phyloP scores from a whole-genome alignment of 30 jellyfish, hydroid and myxozoan species.

The Euphysa ruthae region DNA sequence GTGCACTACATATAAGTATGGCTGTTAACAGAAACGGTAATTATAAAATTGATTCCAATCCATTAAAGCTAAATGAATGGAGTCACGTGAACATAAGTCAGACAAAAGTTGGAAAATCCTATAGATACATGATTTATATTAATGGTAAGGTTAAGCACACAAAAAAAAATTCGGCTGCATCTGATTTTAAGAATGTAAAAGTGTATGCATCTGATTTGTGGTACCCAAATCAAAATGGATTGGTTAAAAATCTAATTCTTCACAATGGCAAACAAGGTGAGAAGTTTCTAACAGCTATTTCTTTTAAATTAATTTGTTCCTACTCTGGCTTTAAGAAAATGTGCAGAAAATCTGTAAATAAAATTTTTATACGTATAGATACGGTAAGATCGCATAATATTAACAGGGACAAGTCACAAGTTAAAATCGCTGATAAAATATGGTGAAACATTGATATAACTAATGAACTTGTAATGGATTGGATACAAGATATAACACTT shows the following conservation, averaged over 20 bases:
- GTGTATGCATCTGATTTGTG: neutral
- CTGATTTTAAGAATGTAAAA: neutral
- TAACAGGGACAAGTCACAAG: no score
- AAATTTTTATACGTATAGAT: no score
- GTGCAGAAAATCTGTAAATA: no score
- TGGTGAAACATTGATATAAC: no score
- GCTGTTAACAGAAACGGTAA: neutral
- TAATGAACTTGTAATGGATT: no score
- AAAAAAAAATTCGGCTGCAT: neutral
- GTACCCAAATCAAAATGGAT: conserved; percentile 2
- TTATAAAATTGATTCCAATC: neutral
- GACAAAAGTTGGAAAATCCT: neutral
- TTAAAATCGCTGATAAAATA: no score
- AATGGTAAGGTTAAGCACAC: neutral
- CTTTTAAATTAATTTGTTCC: no score
- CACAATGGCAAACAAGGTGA: no score
- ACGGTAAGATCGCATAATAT: no score
- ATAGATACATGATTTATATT: neutral
- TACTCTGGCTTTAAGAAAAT: no score
- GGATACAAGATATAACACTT: no score
- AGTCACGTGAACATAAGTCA: neutral
- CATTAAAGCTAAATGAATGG: neutral
- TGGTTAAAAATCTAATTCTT: neutral
- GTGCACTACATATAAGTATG: neutral
- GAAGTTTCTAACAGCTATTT: no score